phyloP scores from a whole-genome alignment of 2,888 invertebrate genomes.

The Pocota personata region DNA sequence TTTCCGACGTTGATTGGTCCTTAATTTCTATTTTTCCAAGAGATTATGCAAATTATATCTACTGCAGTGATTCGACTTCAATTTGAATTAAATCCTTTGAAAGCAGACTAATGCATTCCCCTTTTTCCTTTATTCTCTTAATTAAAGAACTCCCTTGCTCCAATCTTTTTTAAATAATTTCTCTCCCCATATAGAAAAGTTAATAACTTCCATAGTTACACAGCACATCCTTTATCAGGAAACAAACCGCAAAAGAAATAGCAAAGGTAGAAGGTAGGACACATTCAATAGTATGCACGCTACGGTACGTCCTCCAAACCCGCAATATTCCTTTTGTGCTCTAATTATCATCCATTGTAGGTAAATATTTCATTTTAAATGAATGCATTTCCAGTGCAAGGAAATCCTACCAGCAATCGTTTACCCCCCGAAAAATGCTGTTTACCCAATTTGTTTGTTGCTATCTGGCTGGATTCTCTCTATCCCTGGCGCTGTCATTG shows the following conservation, averaged over 20 bases:
- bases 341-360: conserved; percentile 72
- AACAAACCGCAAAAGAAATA: conserved; percentile 6
- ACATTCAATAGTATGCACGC: conserved; percentile 35
- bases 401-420: conserved; percentile 52
- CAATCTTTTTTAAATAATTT: too few relatives aligned
- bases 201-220: conserved; percentile 42
- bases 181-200: too few relatives aligned
- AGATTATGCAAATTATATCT: background rate
- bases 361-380: conserved; percentile 71
- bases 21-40: too few relatives aligned
- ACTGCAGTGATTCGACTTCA: background rate
- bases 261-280: background rate
- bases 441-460: conserved; percentile 60
- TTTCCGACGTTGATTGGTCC: too few relatives aligned
- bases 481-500: conserved; percentile 15
- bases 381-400: conserved; percentile 65
- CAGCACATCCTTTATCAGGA: conserved; percentile 15
- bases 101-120: background rate
- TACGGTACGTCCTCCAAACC: conserved; percentile 43
- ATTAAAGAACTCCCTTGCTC: too few relatives aligned
- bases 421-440: conserved; percentile 29
- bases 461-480: background rate
- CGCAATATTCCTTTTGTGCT: conserved; percentile 63
- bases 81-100: background rate
- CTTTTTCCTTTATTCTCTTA: background rate